Evolutionary conservation across 2,888 invertebrate genomes (phyloP), one percentile per base, ranked within the genome.

Genomic region (Heteromyza rotundicornis): DNA sequence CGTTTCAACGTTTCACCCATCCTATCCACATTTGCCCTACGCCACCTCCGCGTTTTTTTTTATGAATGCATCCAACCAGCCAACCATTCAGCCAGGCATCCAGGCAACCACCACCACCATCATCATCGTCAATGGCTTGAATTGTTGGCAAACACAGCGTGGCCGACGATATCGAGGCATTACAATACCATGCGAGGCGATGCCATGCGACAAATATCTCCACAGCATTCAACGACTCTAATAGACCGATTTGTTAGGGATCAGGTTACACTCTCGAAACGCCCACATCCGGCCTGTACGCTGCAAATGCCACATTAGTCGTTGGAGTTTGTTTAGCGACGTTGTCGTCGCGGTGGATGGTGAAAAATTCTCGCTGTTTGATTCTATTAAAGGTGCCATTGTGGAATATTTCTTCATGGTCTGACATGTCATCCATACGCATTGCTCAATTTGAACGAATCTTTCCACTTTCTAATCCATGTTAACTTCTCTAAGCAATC

Each of bases 241-340:
- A 79, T 79, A 79, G 79, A 77, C 78, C 80, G 80, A 79, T 79
- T 79, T 79, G 79, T 79, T 76, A 75, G 79, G 76, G 76, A 80
- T 79, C 79, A 78, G 78, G 78, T 79, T 79, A 80, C 79, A 76
- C 71, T 75, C 71, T 68, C 66, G 70, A 75, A 75, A 79, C 79
- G 80, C 79, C 79, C 79, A 79, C 79, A 79, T 80, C 77, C 80
- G 77, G 77, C 71, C 61, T 60, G 40, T 14, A 5, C 10, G 40
- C 12, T n/a, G 40, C 40, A n/a, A 40, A n/a, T 40, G 16, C 40
- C 40, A 40, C 40, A 40, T n/a, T 40, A n/a, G 40, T n/a, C 10
- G n/a, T 32, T 5, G 7, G 32, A 32, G n/a, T n/a, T n/a, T 7
- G 27, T 27, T 27, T 27, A 27, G 27, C 27, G 27, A 7, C 27